phyloP scores from a whole-genome alignment of 1,140 invertebrate genomes.

The Cepaea nemoralis region DNA sequence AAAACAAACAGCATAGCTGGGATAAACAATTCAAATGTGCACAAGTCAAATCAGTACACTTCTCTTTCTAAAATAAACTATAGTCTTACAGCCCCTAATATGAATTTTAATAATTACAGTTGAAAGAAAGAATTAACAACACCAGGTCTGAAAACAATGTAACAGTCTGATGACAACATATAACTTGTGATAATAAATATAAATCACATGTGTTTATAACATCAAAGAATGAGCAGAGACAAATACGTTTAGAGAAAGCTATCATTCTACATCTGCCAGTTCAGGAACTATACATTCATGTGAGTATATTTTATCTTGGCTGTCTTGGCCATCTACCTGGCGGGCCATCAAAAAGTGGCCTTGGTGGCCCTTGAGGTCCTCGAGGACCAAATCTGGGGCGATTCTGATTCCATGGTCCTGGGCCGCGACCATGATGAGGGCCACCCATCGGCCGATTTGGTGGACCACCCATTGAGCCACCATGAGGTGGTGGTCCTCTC shows the following conservation, averaged over 20 bases:
- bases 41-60: too few species aligned
- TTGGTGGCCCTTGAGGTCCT: conserved; percentile 36
- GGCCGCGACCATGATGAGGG: conserved; percentile 23
- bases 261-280: background rate
- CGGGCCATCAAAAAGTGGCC: conserved; percentile 34
- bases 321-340: conserved; percentile 40
- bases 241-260: too few species aligned
- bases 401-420: conserved; percentile 38
- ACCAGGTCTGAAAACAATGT: background rate
- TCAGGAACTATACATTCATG: background rate
- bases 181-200: background rate
- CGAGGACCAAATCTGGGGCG: conserved; percentile 41
- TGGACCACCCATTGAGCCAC: conserved; percentile 29
- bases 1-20: too few species aligned
- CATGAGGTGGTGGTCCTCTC: conserved; percentile 25
- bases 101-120: too few species aligned
- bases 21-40: too few species aligned
- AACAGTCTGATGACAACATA: background rate
- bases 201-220: background rate
- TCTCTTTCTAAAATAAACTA: too few species aligned
- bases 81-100: too few species aligned
- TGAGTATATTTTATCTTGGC: conserved; percentile 12
- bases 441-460: conserved; percentile 35
- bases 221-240: too few species aligned
- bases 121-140: too few species aligned